These are phyloP conservation scores for Bubalus kerabau DNA, from an alignment of 2,113 vertebrate species.

Conservation along the genomic window DNA sequence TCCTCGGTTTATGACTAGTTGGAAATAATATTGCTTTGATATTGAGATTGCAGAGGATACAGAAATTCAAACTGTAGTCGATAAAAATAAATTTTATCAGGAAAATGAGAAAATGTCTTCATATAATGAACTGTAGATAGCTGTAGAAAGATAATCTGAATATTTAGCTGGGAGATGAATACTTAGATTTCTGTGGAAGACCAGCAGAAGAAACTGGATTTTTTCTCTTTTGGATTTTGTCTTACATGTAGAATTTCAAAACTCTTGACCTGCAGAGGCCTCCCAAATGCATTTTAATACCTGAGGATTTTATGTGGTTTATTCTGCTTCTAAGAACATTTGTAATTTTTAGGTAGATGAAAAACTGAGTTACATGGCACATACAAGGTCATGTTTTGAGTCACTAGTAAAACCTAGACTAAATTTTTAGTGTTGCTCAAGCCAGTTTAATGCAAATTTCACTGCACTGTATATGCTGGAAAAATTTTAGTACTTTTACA, in stretches of 20 bases:
- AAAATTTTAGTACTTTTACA: neutral
- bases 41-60: constrained; percentile 19
- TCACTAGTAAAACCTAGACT: neutral
- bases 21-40: constrained; percentile 22
- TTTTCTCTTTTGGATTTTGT: constrained; percentile 3
- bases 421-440: neutral
- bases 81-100: constrained; percentile 58
- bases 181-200: neutral
- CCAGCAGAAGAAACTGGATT: neutral
- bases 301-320: neutral
- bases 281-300: neutral
- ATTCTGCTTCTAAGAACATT: neutral
- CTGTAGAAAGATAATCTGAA: constrained; percentile 10
- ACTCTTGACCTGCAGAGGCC: neutral
- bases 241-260: constrained; percentile 24
- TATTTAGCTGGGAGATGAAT: constrained; percentile 27
- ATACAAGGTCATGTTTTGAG: neutral
- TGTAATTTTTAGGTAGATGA: neutral
- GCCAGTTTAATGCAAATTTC: neutral
- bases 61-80: constrained; percentile 2
- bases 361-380: neutral
- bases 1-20: neutral
- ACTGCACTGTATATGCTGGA: neutral
- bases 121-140: constrained; percentile 31
- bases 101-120: constrained; percentile 40